These are phyloP conservation scores for Trachelus stipa DNA, from an alignment of 2,888 invertebrate genomes.

Conservation along the genomic window DNA sequence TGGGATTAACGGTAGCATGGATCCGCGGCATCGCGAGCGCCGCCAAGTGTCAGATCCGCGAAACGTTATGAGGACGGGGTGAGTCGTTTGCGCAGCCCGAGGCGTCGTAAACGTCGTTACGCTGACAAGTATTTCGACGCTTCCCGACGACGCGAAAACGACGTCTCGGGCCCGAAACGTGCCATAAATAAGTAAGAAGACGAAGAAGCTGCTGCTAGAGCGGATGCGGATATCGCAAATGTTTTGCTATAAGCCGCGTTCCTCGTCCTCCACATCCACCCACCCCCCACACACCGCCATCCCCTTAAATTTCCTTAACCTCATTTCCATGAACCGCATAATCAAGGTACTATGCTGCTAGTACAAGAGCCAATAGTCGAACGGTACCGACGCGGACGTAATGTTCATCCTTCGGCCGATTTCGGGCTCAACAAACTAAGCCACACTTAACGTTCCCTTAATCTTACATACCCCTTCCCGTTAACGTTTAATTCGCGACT, in stretches of 20 bases:
- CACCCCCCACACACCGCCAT: too few species aligned
- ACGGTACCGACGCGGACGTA: neutral
- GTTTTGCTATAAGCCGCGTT: neutral
- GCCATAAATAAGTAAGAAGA: slow-evolving; percentile 51
- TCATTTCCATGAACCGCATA: neutral
- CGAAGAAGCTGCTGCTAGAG: slow-evolving; percentile 17
- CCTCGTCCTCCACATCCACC: neutral
- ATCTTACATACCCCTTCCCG: slow-evolving; percentile 10
- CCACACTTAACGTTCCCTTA: slow-evolving; percentile 16
- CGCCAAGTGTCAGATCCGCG: slow-evolving; percentile 3
- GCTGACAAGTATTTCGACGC: neutral
- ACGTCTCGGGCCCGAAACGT: slow-evolving; percentile 52
- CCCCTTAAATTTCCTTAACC: neutral
- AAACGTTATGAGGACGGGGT: neutral
- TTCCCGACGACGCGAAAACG: slow-evolving; percentile 9
- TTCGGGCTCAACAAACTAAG: slow-evolving; percentile 50
- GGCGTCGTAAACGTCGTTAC: neutral
- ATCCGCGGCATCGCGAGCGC: neutral
- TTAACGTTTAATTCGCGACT: slow-evolving; percentile 4
- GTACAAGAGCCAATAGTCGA: slow-evolving; percentile 48
- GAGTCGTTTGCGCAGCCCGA: neutral
- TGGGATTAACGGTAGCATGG: neutral
- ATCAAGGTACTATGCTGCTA: slow-evolving; percentile 49
- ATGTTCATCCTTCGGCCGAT: neutral
- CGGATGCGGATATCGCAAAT: neutral